Evolutionary conservation across 2,113 vertebrate genomes (phyloP).

Genomic region (Poeciliopsis occidentalis): DNA sequence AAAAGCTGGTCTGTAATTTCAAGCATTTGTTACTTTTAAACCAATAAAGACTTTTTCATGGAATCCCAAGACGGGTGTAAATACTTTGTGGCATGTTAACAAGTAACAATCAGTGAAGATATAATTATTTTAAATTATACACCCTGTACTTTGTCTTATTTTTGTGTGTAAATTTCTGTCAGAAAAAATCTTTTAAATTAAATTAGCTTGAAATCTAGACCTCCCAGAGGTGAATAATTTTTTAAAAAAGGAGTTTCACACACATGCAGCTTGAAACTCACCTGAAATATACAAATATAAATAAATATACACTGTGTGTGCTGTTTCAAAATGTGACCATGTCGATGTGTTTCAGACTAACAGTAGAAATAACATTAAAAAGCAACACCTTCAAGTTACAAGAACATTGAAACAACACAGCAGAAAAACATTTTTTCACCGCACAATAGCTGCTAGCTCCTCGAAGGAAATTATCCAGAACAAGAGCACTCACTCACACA

Average conservation of each 20-base stretch:
- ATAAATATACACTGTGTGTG: background rate
- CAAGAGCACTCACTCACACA: background rate
- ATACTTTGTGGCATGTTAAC: background rate
- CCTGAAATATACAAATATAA: background rate
- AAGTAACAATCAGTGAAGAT: too few species aligned
- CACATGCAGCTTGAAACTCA: background rate
- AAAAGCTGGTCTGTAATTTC: background rate
- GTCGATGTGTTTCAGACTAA: background rate
- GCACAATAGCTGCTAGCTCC: slow-evolving; percentile 6
- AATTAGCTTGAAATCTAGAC: background rate
- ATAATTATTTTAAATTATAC: background rate
- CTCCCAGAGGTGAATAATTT: background rate
- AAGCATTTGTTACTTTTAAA: background rate
- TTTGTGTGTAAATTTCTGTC: too few species aligned
- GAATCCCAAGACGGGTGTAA: background rate
- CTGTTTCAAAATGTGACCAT: background rate
- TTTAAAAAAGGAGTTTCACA: too few species aligned
- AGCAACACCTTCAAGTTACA: background rate
- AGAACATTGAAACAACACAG: background rate
- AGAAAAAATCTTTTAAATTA: background rate
- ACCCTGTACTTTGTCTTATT: background rate
- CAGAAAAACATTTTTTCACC: background rate
- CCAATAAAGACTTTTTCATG: background rate
- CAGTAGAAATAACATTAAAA: background rate
- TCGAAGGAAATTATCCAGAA: background rate